Percentiles rank a stretch among this genome's conserved stretches.
These are phyloP conservation scores for Sebastes baramenuke DNA, from an alignment of 2,797 vertebrate species.

Conservation along the genomic window DNA sequence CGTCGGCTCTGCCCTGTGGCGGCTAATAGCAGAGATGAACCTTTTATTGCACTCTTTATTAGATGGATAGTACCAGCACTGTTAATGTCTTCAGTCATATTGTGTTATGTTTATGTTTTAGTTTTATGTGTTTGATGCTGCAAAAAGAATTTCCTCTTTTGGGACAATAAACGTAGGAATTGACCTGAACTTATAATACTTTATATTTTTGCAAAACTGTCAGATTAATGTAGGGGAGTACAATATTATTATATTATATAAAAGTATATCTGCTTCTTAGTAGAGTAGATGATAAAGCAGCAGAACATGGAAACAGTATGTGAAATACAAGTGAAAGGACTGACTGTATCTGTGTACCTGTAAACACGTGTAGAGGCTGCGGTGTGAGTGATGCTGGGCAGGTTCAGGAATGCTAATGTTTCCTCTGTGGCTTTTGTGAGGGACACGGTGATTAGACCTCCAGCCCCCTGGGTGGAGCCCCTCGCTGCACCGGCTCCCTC, in stretches of 20 bases:
- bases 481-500: slow-evolving; percentile 57
- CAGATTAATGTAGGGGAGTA: too few species aligned
- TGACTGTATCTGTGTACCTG: slow-evolving; percentile 29
- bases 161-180: background rate
- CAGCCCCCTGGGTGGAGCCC: slow-evolving; percentile 82
- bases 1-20: background rate
- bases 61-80: background rate
- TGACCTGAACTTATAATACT: background rate
- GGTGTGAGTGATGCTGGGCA: slow-evolving; percentile 58
- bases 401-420: slow-evolving; percentile 82
- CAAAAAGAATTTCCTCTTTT: background rate
- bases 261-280: background rate
- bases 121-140: background rate
- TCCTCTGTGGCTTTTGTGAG: slow-evolving; percentile 79
- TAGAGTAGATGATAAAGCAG: background rate
- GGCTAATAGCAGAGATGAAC: background rate
- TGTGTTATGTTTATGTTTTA: background rate
- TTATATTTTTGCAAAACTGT: background rate
- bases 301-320: background rate
- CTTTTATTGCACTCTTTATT: background rate
- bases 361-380: slow-evolving; percentile 7
- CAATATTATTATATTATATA: background rate
- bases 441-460: slow-evolving; percentile 83
- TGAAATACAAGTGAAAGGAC: background rate
- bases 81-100: background rate